phyloP scores from a whole-genome alignment of 2,888 invertebrate genomes.

The Criorhina ranunculi region DNA sequence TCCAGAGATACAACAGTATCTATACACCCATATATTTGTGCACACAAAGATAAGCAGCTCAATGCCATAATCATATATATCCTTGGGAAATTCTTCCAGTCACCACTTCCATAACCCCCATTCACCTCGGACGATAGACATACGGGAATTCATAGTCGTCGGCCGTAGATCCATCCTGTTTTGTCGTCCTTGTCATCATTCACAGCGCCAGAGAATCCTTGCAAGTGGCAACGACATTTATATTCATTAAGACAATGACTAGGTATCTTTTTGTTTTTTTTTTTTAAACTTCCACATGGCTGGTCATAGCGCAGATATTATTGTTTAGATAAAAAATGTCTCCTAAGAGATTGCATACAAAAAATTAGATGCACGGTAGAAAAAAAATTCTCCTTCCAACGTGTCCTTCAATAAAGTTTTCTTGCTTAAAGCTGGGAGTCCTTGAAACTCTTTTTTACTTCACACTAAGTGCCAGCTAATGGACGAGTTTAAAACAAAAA shows the following conservation, averaged over 20 bases:
- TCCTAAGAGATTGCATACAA: conserved; percentile 45
- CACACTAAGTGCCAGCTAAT: conserved; percentile 28
- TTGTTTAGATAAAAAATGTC: conserved; percentile 43
- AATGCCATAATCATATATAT: conserved; percentile 56
- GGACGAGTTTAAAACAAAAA: conserved; percentile 2
- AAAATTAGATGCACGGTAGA: conserved; percentile 44
- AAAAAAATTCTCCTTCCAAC: background rate
- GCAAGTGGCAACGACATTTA: conserved; percentile 70
- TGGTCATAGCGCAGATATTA: conserved; percentile 40
- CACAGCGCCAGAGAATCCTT: conserved; percentile 32
- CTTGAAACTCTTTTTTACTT: conserved; percentile 47
- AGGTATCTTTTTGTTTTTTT: too few relatives aligned
- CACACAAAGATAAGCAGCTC: conserved; percentile 48
- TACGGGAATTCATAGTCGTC: conserved; percentile 31
- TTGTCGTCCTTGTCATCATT: background rate
- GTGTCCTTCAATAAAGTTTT: conserved; percentile 52
- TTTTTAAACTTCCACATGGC: conserved; percentile 64
- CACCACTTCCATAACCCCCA: conserved; percentile 37
- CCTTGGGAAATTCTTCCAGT: conserved; percentile 40
- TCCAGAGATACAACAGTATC: conserved; percentile 35
- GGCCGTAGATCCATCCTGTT: background rate
- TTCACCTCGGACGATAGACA: conserved; percentile 44
- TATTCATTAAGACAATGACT: conserved; percentile 62
- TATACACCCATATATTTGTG: background rate
- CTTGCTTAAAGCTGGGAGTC: conserved; percentile 51